Evolutionary conservation across 2,888 invertebrate species (phyloP).

Genomic region (Sarcophaga carnaria): DNA sequence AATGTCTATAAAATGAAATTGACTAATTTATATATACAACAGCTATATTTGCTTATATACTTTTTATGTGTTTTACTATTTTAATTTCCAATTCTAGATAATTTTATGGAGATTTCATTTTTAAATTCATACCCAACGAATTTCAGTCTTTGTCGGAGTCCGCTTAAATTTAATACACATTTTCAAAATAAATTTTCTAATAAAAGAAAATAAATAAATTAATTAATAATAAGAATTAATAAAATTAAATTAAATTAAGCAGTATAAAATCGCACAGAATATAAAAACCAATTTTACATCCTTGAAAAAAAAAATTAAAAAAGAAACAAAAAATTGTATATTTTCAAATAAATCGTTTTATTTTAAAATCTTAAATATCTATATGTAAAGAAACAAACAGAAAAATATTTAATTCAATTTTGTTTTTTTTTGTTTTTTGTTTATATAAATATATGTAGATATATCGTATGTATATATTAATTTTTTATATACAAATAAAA

Average conservation of each 20-base stretch:
- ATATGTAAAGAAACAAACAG: slow-evolving; percentile 17
- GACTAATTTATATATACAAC: slow-evolving; percentile 40
- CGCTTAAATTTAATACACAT: background rate
- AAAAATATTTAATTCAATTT: slow-evolving; percentile 26
- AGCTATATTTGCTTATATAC: slow-evolving; percentile 27
- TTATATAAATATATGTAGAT: slow-evolving; percentile 1
- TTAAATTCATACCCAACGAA: slow-evolving; percentile 56
- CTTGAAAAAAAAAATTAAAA: slow-evolving; percentile 7
- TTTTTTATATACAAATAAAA: slow-evolving; percentile 16
- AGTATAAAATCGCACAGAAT: too few relatives aligned
- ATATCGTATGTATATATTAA: slow-evolving; percentile 14
- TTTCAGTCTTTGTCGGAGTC: slow-evolving; percentile 65
- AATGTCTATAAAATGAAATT: slow-evolving; percentile 60
- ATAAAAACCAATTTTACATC: too few relatives aligned
- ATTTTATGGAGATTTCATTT: slow-evolving; percentile 39
- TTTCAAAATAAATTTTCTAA: background rate
- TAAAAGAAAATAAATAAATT: slow-evolving; percentile 4
- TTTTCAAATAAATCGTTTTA: slow-evolving; percentile 52
- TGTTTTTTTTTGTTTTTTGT: background rate
- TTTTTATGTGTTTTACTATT: background rate
- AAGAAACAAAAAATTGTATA: background rate
- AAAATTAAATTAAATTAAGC: background rate
- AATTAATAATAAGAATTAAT: background rate
- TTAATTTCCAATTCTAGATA: slow-evolving; percentile 6
- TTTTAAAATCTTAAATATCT: slow-evolving; percentile 48